A percentile compares a stretch with the other conserved stretches of the same genome.
These are phyloP conservation scores for Cryptomyrus ogoouensis DNA, from an alignment of 2,113 vertebrate genomes.

Conservation along the genomic window DNA sequence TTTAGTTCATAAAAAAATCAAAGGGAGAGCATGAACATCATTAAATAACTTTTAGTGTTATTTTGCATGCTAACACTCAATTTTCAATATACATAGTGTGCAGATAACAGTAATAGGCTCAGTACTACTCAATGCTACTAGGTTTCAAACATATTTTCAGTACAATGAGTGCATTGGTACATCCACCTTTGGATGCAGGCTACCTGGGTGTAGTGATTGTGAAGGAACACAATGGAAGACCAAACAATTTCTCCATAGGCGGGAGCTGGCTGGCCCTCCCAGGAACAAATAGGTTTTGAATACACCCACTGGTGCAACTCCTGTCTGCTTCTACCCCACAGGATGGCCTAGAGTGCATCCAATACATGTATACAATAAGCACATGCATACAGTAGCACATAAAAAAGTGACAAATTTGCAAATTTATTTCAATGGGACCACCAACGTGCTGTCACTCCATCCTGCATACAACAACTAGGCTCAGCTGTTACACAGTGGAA, in stretches of 20 bases:
- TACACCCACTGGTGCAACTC: constrained; percentile 58
- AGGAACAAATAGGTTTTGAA: constrained; percentile 57
- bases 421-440: not conserved
- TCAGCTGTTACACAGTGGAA: not conserved
- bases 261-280: constrained; percentile 64
- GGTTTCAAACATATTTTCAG: not conserved
- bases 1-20: not conserved
- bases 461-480: not conserved
- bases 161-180: not conserved
- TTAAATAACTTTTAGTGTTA: not conserved
- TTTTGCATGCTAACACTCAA: not conserved
- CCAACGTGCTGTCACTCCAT: not conserved
- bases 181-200: not conserved
- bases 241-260: constrained; percentile 66
- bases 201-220: constrained; percentile 60
- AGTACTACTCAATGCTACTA: not conserved
- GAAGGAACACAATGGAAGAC: constrained; percentile 61
- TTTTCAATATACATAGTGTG: not conserved
- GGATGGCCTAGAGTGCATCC: constrained; percentile 46
- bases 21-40: not conserved
- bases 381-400: not conserved
- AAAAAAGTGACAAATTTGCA: not conserved
- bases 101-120: not conserved
- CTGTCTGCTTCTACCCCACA: constrained; percentile 62
- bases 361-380: not conserved